Base-by-base conservation (phyloP, 1,140 invertebrate genomes). In the Trachymyrmex cornetzi region DNA sequence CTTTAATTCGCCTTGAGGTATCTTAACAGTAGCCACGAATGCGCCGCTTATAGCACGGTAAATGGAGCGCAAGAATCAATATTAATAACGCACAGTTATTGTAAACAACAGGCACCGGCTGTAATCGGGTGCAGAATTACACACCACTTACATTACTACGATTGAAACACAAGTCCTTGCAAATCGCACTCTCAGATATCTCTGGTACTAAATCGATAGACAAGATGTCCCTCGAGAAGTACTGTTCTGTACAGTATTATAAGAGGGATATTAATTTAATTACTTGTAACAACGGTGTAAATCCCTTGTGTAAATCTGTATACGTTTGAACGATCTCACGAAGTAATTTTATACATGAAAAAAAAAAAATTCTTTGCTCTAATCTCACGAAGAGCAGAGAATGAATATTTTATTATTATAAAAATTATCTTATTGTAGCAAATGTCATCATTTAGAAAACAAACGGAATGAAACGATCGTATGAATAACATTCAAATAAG, bases 61-160 rank as follows among this genome's bases (percentile, higher is more conserved):
- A 84, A 84, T 84, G 69, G 80, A 84, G 80, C 80, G 55, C 27
- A 34, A 34, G 69, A 59, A 75, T 84, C 80, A 84, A 84, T 84
- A 84, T 84, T 84, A 84, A 74, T 84, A 84, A 75, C 14, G 38
- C 55, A 64, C 30, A 81, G 79, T 84, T 84, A 84, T 84, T 84
- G 57, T 84, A 84, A 84, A 84, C 69, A 84, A 84, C 67, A 59
- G 38, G 53, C 50, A 72, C 53, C 22, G 30, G 79, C 22, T 80
- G 48, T 48, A 34, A 55, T 69, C 53, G 34, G 53, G 34, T 48
- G 55, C 24, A 22, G 67, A 82, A 74, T 74, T 74, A 61, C 80
- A 38, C n/a, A 12, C 48, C 5, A 16, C 24, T 77, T 77, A n/a
- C 30, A 14, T 27, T 50, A 38, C n/a, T 12, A 55, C 34, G 7